A percentile compares a stretch with the other conserved stretches of the same genome.
These are phyloP conservation scores for Strigops habroptila DNA, from an alignment of 2,113 vertebrate species.

Conservation along the genomic window DNA sequence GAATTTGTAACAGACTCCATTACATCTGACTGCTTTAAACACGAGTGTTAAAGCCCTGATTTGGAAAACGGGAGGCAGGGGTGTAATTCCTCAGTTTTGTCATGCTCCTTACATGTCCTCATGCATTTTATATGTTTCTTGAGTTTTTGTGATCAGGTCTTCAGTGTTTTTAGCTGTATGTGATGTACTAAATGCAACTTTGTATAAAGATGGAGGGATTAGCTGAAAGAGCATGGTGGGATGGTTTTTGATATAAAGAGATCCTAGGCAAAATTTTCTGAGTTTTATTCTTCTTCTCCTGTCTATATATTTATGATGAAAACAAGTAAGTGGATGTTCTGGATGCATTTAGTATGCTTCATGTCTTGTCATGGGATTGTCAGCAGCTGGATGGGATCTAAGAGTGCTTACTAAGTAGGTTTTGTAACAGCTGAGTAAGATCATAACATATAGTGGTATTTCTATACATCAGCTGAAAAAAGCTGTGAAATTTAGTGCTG, in stretches of 20 bases:
- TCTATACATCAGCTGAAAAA: neutral
- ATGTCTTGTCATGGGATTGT: neutral
- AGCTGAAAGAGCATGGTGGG: neutral
- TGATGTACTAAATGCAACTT: neutral
- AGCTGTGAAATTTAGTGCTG: neutral
- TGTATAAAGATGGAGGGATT: neutral
- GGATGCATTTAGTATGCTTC: neutral
- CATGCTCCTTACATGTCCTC: accelerated
- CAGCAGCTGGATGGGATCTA: neutral
- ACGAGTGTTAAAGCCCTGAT: too few species aligned
- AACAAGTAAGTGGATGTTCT: neutral
- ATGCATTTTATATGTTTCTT: accelerated
- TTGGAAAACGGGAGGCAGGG: neutral
- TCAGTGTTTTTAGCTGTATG: neutral
- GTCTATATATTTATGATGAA: neutral
- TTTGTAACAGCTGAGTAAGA: neutral
- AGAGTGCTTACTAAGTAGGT: neutral
- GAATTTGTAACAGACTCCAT: too few species aligned
- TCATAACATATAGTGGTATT: neutral
- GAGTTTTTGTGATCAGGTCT: neutral
- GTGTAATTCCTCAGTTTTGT: neutral
- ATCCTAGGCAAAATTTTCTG: neutral
- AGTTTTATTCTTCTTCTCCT: neutral
- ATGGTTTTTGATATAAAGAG: neutral
- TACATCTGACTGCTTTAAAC: too few species aligned